Base-by-base conservation (phyloP, 2,797 vertebrate genomes). In the Lutjanus campechanus region DNA sequence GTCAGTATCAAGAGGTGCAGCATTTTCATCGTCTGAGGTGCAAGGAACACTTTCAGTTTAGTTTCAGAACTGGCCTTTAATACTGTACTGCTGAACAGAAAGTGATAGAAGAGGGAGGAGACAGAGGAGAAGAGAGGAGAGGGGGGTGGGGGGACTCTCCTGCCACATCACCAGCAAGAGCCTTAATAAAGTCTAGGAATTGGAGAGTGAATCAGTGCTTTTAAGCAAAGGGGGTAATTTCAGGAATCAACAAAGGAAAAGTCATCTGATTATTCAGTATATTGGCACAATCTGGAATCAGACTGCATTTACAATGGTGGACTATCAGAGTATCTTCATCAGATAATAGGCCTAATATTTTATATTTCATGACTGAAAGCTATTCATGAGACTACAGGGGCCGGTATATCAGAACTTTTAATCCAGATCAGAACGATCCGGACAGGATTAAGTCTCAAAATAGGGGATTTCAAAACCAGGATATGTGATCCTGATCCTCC, bases 41-140 rank as follows among this genome's bases (percentile, higher is more conserved):
- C 0, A 5, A 8, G 4, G 0, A n/a, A 8, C 11, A 15, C 29
- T 87, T 90, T 87, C 69, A 50, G 4, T 83, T 79, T 72, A n/a
- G 15, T 0, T 2, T 20, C 0, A 8, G 7, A 0, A 1, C 0
- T 0, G 12, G 0, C n/a, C 25, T 73, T 69, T 59, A 66, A 40
- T 8, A 5, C 2, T 7, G 10, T 8, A 5, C 2, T 7, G 10
- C 19, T 6, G 11, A 11, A 2, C 17, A 36, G 58, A 83, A 76
- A 82, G 40, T 36, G 8, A 0, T 0, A 19, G 25, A 19, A 47
- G 20, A 63, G 15, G 3, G 22, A 22, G 25, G 22, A 8, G 22
- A 8, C 5, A 49, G 43, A 47, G 53, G 1, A 0, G 0, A 0
- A 8, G 55, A 5, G 2, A 2, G 4, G 20, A 15, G 0, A 3